Evolutionary conservation across 2,797 vertebrate species (phyloP).

Genomic region (Taeniopygia guttata): DNA sequence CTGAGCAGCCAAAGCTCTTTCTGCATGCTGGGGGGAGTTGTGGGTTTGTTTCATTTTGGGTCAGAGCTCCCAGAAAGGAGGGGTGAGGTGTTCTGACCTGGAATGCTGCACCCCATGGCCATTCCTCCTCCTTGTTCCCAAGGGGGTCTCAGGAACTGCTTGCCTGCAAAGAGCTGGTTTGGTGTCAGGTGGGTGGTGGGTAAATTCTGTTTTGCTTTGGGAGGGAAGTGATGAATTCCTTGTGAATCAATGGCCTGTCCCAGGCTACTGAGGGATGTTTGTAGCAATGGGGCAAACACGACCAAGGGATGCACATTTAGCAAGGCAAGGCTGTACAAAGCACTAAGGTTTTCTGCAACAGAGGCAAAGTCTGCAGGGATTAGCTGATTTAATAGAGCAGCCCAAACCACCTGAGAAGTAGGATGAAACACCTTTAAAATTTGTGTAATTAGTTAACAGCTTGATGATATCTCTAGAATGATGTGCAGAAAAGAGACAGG

Average conservation of each 20-base stretch:
- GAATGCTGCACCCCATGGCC: rapidly evolving
- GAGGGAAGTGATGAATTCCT: neutral
- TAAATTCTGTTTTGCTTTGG: neutral
- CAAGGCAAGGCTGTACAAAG: neutral
- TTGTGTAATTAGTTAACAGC: neutral
- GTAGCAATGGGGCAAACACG: rapidly evolving
- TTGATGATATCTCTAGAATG: neutral
- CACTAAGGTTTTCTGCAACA: neutral
- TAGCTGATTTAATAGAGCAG: neutral
- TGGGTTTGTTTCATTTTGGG: neutral
- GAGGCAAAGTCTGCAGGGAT: neutral
- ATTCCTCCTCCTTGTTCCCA: neutral
- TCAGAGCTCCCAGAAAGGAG: neutral
- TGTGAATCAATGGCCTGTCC: neutral
- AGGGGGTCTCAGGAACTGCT: neutral
- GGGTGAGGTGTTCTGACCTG: rapidly evolving
- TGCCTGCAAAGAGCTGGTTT: neutral
- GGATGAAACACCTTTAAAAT: neutral
- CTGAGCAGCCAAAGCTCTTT: neutral
- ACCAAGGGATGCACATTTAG: rapidly evolving
- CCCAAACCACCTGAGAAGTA: neutral
- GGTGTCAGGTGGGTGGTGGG: neutral
- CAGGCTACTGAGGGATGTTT: neutral
- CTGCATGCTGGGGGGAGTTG: neutral
- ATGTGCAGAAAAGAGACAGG: neutral